Evolutionary conservation across 2,888 invertebrate genomes (phyloP), one percentile per base, ranked within the genome.

Genomic region (Apodemia hepburni): DNA sequence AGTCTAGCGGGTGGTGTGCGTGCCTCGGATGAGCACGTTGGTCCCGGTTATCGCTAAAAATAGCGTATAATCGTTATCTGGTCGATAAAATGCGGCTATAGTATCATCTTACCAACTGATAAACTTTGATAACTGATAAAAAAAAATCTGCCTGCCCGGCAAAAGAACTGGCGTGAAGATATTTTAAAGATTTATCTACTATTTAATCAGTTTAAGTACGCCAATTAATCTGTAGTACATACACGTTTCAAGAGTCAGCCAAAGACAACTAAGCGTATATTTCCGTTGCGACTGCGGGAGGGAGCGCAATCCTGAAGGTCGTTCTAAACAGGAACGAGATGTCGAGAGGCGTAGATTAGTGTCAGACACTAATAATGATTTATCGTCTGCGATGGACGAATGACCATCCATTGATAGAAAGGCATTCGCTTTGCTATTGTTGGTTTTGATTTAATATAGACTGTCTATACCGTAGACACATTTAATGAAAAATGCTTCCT

Each of bases 351-450:
- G 78, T 75, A 78, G 79, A 82, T 81, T 75, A 80, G 75, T 73
- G 85, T 76, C 83, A 70, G 72, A 72, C 78, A 71, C 76, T 89
- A 87, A 89, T 86, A 85, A 88, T 88, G 88, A 90, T 88, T 80
- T 87, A 90, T 87, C 73, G 76, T 79, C 76, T 68, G 68, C 65
- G 69, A 51, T 51, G 38, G 11, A 38, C 18, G 18, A 51, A 51
- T 51, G 49, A 11, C 49, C 49, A 51, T 17, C 18, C 49, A 51
- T 18, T 22, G 49, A 51, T 51, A 47, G 51, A 62, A 60, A 38
- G 60, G 49, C 59, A 65, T 57, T 45, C 27, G 59, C 61, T 35
- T 49, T 54, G 42, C 66, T 66, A 70, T 69, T 67, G 63, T 59
- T 63, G 8, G 18, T 29, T 22, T 18, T 64, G 62, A 38, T 65